Conservation (phyloP, 2,113 vertebrate species). For the Ivindomyrus marchei region DNA sequence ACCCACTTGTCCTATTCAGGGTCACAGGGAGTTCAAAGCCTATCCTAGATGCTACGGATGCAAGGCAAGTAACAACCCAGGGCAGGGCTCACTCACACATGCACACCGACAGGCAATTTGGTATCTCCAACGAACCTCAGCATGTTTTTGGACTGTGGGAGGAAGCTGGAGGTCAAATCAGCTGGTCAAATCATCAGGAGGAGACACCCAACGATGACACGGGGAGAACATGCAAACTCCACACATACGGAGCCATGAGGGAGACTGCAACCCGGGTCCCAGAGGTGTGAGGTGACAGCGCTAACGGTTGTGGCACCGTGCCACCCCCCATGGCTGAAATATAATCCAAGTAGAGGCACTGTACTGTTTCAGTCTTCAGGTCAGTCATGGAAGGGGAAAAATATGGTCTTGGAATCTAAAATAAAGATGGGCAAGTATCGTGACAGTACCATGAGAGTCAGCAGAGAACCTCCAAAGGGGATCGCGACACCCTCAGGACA, state of each 20-base stretch:
- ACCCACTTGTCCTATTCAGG: not conserved
- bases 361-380: not conserved
- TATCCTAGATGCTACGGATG: not conserved
- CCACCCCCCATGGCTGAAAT: not conserved
- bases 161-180: not conserved
- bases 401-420: not conserved
- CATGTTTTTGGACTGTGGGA: not conserved
- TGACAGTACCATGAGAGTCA: not conserved
- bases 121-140: not conserved
- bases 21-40: not conserved
- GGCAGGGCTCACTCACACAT: not conserved
- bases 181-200: not conserved
- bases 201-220: not conserved
- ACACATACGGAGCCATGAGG: not conserved
- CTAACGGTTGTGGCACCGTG: not conserved
- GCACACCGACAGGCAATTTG: not conserved
- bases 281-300: not conserved
- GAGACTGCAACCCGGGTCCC: not conserved
- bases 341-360: not conserved
- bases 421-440: not conserved
- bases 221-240: not conserved
- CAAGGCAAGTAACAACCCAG: not conserved
- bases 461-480: not conserved
- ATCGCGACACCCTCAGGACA: not conserved
- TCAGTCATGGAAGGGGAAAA: not conserved